Percentiles rank a stretch among this genome's conserved stretches.
Evolutionary conservation across 2,113 vertebrate genomes (phyloP).

Genomic region (Columba janthina): DNA sequence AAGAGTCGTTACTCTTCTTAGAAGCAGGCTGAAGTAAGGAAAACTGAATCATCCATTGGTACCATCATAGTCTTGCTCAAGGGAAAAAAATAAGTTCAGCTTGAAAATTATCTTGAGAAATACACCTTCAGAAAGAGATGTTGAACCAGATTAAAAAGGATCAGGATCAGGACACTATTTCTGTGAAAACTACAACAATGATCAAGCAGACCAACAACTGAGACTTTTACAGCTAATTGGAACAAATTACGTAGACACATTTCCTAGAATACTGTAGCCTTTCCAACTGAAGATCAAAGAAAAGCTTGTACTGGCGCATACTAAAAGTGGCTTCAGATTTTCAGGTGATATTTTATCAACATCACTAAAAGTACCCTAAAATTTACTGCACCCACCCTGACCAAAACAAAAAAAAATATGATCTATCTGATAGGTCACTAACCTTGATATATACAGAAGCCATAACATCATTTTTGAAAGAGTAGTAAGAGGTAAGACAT

Average conservation of each 20-base stretch:
- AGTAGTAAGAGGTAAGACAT: neutral
- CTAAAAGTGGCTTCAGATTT: neutral
- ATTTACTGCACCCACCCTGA: neutral
- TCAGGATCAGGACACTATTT: neutral
- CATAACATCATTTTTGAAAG: neutral
- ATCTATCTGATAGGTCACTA: neutral
- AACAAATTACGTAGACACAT: neutral
- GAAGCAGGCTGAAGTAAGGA: neutral
- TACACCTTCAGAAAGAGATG: neutral
- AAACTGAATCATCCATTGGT: neutral
- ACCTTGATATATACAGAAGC: neutral
- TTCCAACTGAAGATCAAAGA: neutral
- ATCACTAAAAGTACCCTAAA: neutral
- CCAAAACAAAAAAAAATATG: too few relatives aligned
- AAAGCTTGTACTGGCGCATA: neutral
- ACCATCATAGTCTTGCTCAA: neutral
- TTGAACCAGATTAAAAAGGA: neutral
- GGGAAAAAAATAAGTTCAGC: neutral
- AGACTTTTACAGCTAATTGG: neutral
- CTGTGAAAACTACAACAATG: neutral
- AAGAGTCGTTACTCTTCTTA: neutral
- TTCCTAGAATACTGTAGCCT: neutral
- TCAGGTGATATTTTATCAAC: neutral
- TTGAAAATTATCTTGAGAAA: neutral
- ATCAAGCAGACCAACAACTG: neutral